Conservation (phyloP, 2,888 invertebrate genomes). For the Eutolmus rufibarbis region DNA sequence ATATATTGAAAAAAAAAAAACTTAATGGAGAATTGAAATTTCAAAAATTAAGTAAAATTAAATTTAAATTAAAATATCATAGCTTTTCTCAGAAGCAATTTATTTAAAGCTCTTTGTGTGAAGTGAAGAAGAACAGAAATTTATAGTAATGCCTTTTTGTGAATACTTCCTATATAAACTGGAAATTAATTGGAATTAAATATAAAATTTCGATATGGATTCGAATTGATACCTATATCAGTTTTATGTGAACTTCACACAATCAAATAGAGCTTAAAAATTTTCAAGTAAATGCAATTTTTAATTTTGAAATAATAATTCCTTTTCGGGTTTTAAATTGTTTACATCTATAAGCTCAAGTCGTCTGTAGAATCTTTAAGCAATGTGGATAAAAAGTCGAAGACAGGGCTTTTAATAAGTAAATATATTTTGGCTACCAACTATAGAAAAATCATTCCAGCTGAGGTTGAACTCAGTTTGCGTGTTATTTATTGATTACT, state of each 20-base stretch:
- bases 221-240: too few relatives aligned
- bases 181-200: too few relatives aligned
- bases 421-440: neutral
- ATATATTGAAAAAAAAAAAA: neutral
- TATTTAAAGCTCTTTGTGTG: too few relatives aligned
- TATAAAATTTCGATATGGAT: too few relatives aligned
- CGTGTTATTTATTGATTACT: slow-evolving; percentile 12
- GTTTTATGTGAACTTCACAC: too few relatives aligned
- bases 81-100: too few relatives aligned
- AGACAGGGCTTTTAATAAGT: neutral
- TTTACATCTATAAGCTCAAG: neutral
- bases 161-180: neutral
- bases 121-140: too few relatives aligned
- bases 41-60: too few relatives aligned
- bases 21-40: neutral
- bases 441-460: neutral
- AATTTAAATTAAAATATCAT: too few relatives aligned
- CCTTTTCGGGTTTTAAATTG: neutral
- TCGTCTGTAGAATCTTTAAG: neutral
- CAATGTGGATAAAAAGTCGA: neutral
- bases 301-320: neutral
- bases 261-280: too few relatives aligned
- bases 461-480: neutral
- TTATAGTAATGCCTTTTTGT: neutral
- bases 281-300: neutral